Percentiles rank a stretch among this genome's conserved stretches.
Evolutionary conservation across 2,888 invertebrate genomes (phyloP).

Genomic region (Callyntrura guangdongensis): DNA sequence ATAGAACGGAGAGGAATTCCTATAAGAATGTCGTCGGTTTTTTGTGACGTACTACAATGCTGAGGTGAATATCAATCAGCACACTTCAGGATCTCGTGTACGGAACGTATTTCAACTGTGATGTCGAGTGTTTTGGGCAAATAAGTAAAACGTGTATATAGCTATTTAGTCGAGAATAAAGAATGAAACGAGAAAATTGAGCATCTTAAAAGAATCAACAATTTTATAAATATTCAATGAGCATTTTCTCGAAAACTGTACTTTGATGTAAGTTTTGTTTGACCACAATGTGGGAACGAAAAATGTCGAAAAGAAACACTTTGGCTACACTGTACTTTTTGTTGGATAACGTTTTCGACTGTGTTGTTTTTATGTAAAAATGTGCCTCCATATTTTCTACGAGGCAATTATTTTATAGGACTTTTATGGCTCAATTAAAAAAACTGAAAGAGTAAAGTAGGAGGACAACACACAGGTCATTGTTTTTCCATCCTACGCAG

Average conservation of each 20-base stretch:
- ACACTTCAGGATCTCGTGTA: conserved; percentile 17
- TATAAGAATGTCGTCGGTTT: neutral
- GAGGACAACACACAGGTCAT: conserved; percentile 60
- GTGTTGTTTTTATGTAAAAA: conserved; percentile 6
- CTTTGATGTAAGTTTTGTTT: neutral
- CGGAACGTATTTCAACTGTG: neutral
- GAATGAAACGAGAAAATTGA: neutral
- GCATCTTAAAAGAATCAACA: neutral
- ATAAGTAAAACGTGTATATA: neutral
- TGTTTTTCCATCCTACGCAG: conserved; percentile 65
- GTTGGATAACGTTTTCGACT: neutral
- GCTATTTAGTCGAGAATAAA: neutral
- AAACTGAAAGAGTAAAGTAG: conserved; percentile 56
- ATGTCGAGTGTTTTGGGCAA: neutral
- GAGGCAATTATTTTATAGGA: conserved; percentile 66
- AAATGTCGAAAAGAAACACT: neutral
- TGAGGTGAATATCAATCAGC: conserved; percentile 49
- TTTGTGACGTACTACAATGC: conserved; percentile 26
- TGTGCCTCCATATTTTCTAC: conserved; percentile 54
- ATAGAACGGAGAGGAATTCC: no score
- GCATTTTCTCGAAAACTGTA: neutral
- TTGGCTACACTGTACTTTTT: neutral
- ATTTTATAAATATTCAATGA: conserved; percentile 25
- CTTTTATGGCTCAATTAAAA: conserved; percentile 66
- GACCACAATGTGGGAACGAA: neutral